Percentiles rank a stretch among this genome's conserved stretches.
phyloP scores from a whole-genome alignment of 1,140 invertebrate species.

The Dendrolimus kikuchii region DNA sequence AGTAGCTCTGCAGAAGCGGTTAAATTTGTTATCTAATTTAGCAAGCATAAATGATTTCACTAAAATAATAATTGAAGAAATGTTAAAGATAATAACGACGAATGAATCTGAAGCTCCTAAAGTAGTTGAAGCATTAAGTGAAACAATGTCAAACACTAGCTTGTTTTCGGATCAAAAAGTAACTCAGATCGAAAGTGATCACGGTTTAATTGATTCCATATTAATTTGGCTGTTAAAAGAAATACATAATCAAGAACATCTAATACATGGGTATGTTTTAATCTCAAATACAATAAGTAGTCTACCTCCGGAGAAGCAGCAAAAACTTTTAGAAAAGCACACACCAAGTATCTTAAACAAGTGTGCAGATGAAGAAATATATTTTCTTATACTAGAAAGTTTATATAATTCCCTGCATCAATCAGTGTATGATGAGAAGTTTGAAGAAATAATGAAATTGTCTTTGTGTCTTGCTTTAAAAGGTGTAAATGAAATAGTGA shows the following conservation, averaged over 20 bases:
- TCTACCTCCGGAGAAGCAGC: slow-evolving; percentile 43
- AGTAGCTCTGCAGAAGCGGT: slow-evolving; percentile 36
- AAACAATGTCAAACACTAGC: slow-evolving; percentile 40
- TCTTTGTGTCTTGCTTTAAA: slow-evolving; percentile 39
- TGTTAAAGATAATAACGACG: slow-evolving; percentile 42
- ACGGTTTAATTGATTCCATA: slow-evolving; percentile 51
- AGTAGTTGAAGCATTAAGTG: slow-evolving; percentile 45
- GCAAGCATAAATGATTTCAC: slow-evolving; percentile 62
- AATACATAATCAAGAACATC: slow-evolving; percentile 22
- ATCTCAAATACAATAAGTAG: slow-evolving; percentile 53
- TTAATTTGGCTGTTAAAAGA: slow-evolving; percentile 42
- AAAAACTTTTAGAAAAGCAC: slow-evolving; percentile 36
- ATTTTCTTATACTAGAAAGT: slow-evolving; percentile 54
- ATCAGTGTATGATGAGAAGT: slow-evolving; percentile 33
- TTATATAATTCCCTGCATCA: slow-evolving; percentile 49
- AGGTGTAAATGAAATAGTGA: slow-evolving; percentile 30
- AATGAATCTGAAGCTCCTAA: slow-evolving; percentile 33
- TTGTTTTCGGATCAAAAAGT: slow-evolving; percentile 49
- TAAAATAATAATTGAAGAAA: slow-evolving; percentile 53
- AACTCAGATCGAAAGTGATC: slow-evolving; percentile 54
- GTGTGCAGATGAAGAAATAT: slow-evolving; percentile 31
- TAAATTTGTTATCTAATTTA: slow-evolving; percentile 47
- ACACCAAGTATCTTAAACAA: slow-evolving; percentile 29
- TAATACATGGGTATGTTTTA: slow-evolving; percentile 41
- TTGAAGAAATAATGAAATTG: slow-evolving; percentile 45